These are phyloP conservation scores for Cavia porcellus DNA, from an alignment of 2,113 vertebrate genomes.

Conservation along the genomic window DNA sequence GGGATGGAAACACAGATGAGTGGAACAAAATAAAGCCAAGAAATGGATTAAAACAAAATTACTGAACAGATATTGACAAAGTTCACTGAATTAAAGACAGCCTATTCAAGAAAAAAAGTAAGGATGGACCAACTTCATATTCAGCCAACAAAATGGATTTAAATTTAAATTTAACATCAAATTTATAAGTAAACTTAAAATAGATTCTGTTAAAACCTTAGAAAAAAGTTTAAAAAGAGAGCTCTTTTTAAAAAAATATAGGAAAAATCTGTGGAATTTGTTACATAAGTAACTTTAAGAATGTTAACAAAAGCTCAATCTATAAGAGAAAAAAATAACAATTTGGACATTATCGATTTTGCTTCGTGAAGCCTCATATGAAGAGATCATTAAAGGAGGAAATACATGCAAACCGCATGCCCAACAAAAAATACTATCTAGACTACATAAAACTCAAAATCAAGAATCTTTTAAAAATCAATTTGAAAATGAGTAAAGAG, in stretches of 20 bases:
- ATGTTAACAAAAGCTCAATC: background rate
- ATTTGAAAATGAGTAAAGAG: background rate
- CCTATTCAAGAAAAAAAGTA: background rate
- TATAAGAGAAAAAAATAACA: background rate
- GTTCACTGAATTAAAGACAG: background rate
- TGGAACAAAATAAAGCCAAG: background rate
- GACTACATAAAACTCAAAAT: background rate
- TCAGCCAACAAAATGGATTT: background rate
- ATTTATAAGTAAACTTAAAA: background rate
- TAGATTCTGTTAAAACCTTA: background rate
- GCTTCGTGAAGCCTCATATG: background rate
- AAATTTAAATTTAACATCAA: background rate
- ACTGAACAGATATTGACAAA: slow-evolving; percentile 1
- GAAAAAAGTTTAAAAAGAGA: background rate
- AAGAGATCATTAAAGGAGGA: background rate
- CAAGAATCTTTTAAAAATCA: background rate
- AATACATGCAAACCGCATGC: background rate
- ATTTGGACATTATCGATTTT: background rate
- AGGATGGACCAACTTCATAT: background rate
- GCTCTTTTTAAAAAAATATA: background rate
- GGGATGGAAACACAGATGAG: background rate
- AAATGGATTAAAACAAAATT: background rate
- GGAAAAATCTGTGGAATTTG: background rate
- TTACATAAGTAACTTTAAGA: background rate
- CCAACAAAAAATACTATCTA: background rate